phyloP scores from a whole-genome alignment of 2,113 vertebrate species.

The rat (Rattus norvegicus) region DNA sequence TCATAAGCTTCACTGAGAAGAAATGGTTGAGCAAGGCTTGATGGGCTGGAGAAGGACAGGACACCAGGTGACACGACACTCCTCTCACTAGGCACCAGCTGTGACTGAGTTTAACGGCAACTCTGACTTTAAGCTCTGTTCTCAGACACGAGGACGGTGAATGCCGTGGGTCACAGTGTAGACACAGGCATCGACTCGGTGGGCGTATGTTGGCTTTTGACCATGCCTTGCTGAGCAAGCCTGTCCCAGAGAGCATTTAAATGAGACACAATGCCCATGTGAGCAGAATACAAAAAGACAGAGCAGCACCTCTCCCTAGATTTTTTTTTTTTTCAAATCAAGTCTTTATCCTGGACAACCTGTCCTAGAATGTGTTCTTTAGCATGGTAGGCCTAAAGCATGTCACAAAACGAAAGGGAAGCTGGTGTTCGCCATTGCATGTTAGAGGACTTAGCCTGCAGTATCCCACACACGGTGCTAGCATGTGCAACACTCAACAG shows the following conservation, averaged over 20 bases:
- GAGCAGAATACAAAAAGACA: neutral
- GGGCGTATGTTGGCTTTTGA: neutral
- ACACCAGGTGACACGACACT: neutral
- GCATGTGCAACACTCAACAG: neutral
- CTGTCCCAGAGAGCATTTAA: neutral
- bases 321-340: neutral
- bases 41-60: neutral
- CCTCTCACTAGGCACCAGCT: neutral
- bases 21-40: neutral
- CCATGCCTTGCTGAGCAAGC: neutral
- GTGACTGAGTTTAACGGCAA: rapidly evolving
- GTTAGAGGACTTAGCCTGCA: neutral
- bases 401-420: neutral
- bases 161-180: neutral
- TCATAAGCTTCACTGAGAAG: neutral
- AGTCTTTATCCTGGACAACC: neutral
- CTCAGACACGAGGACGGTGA: neutral
- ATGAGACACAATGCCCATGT: neutral
- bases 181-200: rapidly evolving
- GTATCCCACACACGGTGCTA: neutral
- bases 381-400: neutral
- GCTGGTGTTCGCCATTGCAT: neutral
- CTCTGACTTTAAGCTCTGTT: neutral
- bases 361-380: neutral
- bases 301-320: neutral